Conservation (phyloP, 2,888 invertebrate species). For the Dione juno region DNA sequence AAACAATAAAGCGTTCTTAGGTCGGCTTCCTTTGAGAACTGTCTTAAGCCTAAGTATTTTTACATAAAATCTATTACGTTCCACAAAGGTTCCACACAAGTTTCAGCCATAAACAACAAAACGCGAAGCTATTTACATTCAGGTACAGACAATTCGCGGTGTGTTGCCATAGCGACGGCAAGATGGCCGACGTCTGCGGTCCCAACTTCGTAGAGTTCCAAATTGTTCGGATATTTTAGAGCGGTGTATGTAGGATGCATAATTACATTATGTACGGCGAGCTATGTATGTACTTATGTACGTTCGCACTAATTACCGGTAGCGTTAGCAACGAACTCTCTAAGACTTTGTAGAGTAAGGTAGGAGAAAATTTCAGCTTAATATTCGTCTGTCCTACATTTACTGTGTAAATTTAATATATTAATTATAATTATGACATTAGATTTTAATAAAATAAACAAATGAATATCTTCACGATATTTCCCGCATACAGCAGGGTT, state of each 20-base stretch:
- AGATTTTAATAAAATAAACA: no score
- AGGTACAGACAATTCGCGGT: slow-evolving; percentile 78
- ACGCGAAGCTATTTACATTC: slow-evolving; percentile 74
- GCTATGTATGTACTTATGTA: slow-evolving; percentile 61
- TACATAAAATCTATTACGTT: slow-evolving; percentile 38
- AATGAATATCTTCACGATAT: no score
- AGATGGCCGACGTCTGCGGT: slow-evolving; percentile 80
- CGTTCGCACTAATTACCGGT: slow-evolving; percentile 77
- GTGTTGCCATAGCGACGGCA: slow-evolving; percentile 75
- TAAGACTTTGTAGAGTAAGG: no score
- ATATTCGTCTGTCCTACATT: background rate
- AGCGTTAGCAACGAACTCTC: slow-evolving; percentile 58
- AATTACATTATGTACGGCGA: slow-evolving; percentile 77
- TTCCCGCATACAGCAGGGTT: no score
- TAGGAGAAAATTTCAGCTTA: background rate
- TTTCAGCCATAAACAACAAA: slow-evolving; percentile 62
- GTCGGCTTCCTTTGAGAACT: background rate
- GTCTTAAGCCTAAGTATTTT: slow-evolving; percentile 32
- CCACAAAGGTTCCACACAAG: slow-evolving; percentile 47
- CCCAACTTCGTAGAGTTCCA: slow-evolving; percentile 81
- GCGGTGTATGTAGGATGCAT: slow-evolving; percentile 76
- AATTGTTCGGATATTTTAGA: slow-evolving; percentile 81
- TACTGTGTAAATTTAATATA: no score
- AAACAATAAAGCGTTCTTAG: background rate
- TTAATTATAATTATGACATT: no score